These are phyloP conservation scores for Napeogenes sylphis DNA, from an alignment of 2,888 invertebrate species.

Conservation along the genomic window DNA sequence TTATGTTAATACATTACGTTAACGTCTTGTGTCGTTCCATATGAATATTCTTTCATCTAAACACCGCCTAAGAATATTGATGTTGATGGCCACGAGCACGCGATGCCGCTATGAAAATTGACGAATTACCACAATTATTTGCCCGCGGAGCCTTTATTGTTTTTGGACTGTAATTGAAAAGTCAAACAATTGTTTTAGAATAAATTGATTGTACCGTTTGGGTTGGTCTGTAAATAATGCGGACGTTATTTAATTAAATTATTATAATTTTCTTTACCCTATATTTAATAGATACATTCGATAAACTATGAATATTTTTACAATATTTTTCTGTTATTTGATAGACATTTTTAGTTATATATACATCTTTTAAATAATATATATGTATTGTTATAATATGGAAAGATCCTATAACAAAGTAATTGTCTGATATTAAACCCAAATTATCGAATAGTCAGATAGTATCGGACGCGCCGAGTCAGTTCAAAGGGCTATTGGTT, in stretches of 20 bases:
- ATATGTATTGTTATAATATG: too few relatives aligned
- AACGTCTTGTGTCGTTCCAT: too few relatives aligned
- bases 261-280: neutral
- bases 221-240: neutral
- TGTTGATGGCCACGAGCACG: constrained; percentile 44
- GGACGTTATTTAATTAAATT: neutral
- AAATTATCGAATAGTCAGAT: neutral
- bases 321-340: too few relatives aligned
- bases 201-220: constrained; percentile 5
- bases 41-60: neutral
- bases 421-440: neutral
- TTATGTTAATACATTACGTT: too few relatives aligned
- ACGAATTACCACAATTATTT: constrained; percentile 45
- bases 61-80: constrained; percentile 11
- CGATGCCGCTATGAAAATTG: constrained; percentile 58
- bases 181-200: constrained; percentile 20
- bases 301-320: too few relatives aligned
- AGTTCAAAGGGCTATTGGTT: constrained; percentile 25
- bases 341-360: too few relatives aligned
- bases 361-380: too few relatives aligned
- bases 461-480: constrained; percentile 9
- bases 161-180: constrained; percentile 23
- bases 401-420: neutral
- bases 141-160: constrained; percentile 21
- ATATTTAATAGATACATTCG: neutral